Evolutionary conservation across 2,888 invertebrate species (phyloP).

Genomic region (Drosophila sordidula): DNA sequence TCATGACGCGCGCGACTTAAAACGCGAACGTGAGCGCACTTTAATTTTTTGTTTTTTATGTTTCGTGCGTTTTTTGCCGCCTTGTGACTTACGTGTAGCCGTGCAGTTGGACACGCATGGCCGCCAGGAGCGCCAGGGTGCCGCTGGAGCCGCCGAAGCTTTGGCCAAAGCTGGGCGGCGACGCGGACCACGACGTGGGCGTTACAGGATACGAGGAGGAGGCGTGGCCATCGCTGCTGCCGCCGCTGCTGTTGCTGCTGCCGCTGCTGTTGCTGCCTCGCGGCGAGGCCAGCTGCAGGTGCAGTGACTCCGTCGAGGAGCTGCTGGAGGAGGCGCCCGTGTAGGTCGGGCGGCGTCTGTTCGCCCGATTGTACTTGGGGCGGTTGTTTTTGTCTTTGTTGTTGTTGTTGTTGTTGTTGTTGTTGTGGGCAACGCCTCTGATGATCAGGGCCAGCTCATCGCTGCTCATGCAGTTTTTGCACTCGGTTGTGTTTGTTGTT

Average conservation of each 20-base stretch:
- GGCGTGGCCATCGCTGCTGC: constrained; percentile 22
- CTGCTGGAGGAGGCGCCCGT: constrained; percentile 56
- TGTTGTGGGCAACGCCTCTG: constrained; percentile 54
- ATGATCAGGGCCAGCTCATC: constrained; percentile 73
- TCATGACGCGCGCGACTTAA: constrained; percentile 18
- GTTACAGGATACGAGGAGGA: constrained; percentile 71
- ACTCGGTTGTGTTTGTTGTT: constrained; percentile 16
- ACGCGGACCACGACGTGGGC: constrained; percentile 72
- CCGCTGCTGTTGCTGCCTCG: constrained; percentile 42
- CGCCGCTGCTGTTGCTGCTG: constrained; percentile 28
- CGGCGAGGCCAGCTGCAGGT: constrained; percentile 40
- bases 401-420: constrained; percentile 21
- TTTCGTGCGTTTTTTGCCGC: constrained; percentile 5
- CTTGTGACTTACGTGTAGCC: constrained; percentile 65
- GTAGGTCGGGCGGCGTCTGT: constrained; percentile 46
- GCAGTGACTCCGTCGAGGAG: constrained; percentile 75
- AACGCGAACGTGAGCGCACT: constrained; percentile 16
- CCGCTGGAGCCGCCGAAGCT: constrained; percentile 45
- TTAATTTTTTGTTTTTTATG: constrained; percentile 1
- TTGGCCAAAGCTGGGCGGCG: constrained; percentile 63
- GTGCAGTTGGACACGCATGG: constrained; percentile 56
- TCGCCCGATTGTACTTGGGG: constrained; percentile 3
- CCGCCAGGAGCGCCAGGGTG: constrained; percentile 54
- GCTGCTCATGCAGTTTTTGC: constrained; percentile 69
- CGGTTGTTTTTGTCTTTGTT: neutral